Base-by-base conservation (phyloP, 2,113 vertebrate species). In the Proteles cristata region DNA sequence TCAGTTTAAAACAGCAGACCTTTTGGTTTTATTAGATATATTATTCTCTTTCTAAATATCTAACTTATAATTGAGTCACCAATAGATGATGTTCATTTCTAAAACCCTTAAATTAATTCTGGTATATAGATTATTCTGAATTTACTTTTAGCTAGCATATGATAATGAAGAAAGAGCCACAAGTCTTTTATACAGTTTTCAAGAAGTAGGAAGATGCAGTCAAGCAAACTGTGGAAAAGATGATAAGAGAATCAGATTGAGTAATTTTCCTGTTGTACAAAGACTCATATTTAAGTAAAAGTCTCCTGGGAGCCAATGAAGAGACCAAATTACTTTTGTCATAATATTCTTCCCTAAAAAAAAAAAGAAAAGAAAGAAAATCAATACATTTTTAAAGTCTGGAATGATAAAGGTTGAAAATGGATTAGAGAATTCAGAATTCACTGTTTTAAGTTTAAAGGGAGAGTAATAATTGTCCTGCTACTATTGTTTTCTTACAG, bases 281-380 rank as follows among this genome's bases (percentile, higher is more conserved):
- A 93, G 16, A 71, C 12, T 33, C 33, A 48, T 94, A 63, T 93
- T 85, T 85, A 88, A 53, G 7, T 31, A 45, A 31, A 35, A 23
- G 21, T 3, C 26, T 95, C n/a, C 48, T 85, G 4, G 25, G 45
- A 43, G 7, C 39, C 39, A 83, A 95, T 63, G 31, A 31, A 79
- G n/a, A 80, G 16, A 83, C 19, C 81, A 63, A 96, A 93, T 90
- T 92, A 90, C 11, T 71, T 92, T 93, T 43, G 71, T 21, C 7
- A 50, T 84, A 94, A 94, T 73, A 48, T 74, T 82, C n/a, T 77
- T 92, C 14, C 16, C 4, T 77, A 92, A 90, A 33, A 71, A 86
- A 53, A 35, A 50, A 50, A 71, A 66, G 17, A 55, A 76, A 4
- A 68, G 45, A 92, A 69, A 9, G 17, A 48, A 93, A 93, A 26